Conservation (phyloP, 2,797 vertebrate species). For the Arctocebus calabarensis region DNA sequence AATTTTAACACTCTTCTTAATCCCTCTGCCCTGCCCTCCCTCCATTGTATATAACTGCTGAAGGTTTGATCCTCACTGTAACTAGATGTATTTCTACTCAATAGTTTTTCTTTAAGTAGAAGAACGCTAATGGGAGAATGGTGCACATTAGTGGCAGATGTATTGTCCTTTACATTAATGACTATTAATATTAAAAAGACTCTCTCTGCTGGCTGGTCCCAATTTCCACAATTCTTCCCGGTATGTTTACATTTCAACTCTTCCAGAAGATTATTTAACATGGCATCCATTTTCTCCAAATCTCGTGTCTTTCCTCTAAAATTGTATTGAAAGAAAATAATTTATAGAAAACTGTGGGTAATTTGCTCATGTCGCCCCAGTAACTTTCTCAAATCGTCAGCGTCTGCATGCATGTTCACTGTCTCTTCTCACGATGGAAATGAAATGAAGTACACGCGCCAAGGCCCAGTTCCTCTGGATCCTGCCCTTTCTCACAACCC, state of each 20-base stretch:
- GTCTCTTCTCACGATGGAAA: neutral
- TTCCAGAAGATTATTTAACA: constrained; percentile 22
- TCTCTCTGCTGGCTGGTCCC: neutral
- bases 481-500: neutral
- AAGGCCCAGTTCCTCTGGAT: neutral
- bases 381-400: constrained; percentile 12
- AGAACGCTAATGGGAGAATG: neutral
- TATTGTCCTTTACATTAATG: constrained; percentile 8
- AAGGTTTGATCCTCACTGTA: neutral
- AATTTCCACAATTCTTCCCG: neutral
- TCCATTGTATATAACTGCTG: neutral
- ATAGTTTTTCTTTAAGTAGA: neutral
- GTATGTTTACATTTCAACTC: neutral
- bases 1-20: neutral
- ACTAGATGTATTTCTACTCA: neutral
- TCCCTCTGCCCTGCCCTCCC: neutral
- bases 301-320: neutral
- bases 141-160: neutral
- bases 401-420: neutral
- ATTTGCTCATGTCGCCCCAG: constrained; percentile 14
- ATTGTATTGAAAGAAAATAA: neutral
- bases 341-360: neutral
- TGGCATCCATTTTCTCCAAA: neutral
- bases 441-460: constrained; percentile 2
- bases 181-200: neutral